Conservation (phyloP, 2,888 invertebrate species). For the Pardosa pseudoannulata region DNA sequence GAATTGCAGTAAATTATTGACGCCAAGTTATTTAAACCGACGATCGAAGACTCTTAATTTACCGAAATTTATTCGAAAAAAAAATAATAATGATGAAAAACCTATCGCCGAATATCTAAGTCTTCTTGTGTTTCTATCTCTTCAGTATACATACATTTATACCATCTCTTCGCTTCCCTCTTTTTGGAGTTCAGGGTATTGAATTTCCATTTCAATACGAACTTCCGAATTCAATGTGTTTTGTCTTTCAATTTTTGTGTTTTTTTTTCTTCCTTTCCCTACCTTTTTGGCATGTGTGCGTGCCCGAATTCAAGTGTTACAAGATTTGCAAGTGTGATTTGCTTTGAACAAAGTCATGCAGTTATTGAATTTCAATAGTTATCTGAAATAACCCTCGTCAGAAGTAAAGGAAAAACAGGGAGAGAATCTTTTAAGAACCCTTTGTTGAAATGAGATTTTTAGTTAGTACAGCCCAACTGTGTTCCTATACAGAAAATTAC, state of each 20-base stretch:
- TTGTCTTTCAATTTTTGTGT: slow-evolving; percentile 35
- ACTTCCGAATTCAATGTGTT: slow-evolving; percentile 48
- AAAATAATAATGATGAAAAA: too few species aligned
- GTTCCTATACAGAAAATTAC: not conserved
- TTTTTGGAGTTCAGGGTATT: slow-evolving; percentile 22
- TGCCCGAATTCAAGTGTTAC: slow-evolving; percentile 36
- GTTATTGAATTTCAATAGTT: slow-evolving; percentile 71
- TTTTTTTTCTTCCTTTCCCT: not conserved
- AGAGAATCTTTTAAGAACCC: not conserved
- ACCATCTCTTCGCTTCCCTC: too few species aligned
- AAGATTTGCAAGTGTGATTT: slow-evolving; percentile 70
- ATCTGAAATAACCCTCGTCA: slow-evolving; percentile 50
- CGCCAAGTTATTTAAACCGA: slow-evolving; percentile 1
- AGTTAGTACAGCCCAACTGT: not conserved
- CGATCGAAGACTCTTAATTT: slow-evolving; percentile 45
- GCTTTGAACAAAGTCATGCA: slow-evolving; percentile 50
- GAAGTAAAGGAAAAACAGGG: not conserved
- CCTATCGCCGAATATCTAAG: slow-evolving; percentile 37
- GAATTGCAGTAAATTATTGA: not conserved
- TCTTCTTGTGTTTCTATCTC: slow-evolving; percentile 48
- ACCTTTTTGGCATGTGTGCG: too few species aligned
- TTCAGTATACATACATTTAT: not conserved
- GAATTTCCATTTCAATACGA: slow-evolving; percentile 58
- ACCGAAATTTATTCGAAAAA: slow-evolving; percentile 61
- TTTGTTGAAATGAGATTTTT: not conserved